Evolutionary conservation across 23 tunicate genomes (phyloP), one percentile per base, ranked within the genome.

Genomic region (Oikopleura dioica): DNA sequence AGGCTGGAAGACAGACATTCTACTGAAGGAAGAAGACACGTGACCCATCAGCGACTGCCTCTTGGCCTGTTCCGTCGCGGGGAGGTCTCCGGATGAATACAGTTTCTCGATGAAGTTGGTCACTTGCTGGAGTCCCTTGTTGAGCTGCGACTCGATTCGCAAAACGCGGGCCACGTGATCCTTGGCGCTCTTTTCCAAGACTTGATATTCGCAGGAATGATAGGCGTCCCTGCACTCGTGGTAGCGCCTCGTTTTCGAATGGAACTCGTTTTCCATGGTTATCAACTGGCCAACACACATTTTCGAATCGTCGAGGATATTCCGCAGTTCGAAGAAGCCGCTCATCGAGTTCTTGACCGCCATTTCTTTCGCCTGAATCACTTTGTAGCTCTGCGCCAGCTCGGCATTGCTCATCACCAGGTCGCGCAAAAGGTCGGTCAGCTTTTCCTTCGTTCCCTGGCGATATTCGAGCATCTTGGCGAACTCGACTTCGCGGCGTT

Each of bases 341-440:
- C 30, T 31, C 16, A 63, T 23, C 5, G 72, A 2, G 33, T 63
- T 31, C 26, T 63, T 63, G 2, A 63, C 72, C 32, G 72, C 72
- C 32, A 63, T 63, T 63, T 63, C 72, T 63, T 63, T 63, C 5
- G 72, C 33, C 26, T 63, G 72, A 63, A 63, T 23, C 33, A 63
- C 72, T 63, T 63, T 63, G 33, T 63, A 63, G 5, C 26, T 28
- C 4, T 63, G 72, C 2, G 72, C 72, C 72, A 63, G 33, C 33
- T 63, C 72, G 4, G 30, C 72, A 28, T 63, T 63, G 2, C 72
- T 24, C 2, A 63, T 28, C 16, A 63, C 72, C 26, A 12, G 30
- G 16, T 63, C 30, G 32, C 72, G 72, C 5, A 63, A 44, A 44
- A 44, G 16, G 16, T 9, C 16, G 16, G 55, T 44, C 55, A 9